These are phyloP conservation scores for Perca fluviatilis DNA, from an alignment of 2,113 vertebrate genomes.

Conservation along the genomic window DNA sequence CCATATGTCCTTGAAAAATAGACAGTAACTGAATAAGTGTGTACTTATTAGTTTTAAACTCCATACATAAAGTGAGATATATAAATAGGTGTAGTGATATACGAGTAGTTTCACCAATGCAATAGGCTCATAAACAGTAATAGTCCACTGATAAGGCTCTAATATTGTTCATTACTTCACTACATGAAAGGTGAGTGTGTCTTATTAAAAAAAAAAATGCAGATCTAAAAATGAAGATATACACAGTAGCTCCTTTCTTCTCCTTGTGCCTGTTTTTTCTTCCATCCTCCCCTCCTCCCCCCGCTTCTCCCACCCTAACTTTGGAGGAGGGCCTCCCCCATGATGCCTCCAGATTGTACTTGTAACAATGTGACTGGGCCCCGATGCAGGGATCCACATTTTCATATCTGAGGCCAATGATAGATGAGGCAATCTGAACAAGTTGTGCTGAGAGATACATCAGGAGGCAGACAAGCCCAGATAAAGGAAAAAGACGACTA, in stretches of 20 bases:
- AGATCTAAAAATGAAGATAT: not conserved
- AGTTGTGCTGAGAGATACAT: constrained; percentile 85
- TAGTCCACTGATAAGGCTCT: constrained; percentile 4
- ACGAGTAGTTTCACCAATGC: constrained; percentile 10
- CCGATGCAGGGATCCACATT: constrained; percentile 77
- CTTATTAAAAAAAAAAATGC: not conserved
- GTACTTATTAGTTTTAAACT: constrained; percentile 52
- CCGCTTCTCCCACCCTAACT: constrained; percentile 18
- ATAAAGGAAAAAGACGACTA: constrained; percentile 73
- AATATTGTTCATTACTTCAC: constrained; percentile 31
- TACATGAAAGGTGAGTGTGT: not conserved
- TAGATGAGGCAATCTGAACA: constrained; percentile 87
- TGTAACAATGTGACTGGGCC: constrained; percentile 71
- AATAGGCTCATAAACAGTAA: constrained; percentile 13
- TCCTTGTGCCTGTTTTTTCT: not conserved
- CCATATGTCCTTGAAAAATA: constrained; percentile 74
- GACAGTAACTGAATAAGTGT: constrained; percentile 52
- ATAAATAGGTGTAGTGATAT: not conserved
- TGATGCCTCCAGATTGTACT: constrained; percentile 77
- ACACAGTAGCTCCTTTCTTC: constrained; percentile 4
- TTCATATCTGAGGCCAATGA: constrained; percentile 82
- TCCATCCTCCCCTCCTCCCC: not conserved
- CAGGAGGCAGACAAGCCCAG: constrained; percentile 81
- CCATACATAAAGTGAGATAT: constrained; percentile 21
- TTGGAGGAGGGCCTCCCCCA: constrained; percentile 62